Conservation (phyloP, 2,888 invertebrate genomes). For the Eupithecia tripunctaria region DNA sequence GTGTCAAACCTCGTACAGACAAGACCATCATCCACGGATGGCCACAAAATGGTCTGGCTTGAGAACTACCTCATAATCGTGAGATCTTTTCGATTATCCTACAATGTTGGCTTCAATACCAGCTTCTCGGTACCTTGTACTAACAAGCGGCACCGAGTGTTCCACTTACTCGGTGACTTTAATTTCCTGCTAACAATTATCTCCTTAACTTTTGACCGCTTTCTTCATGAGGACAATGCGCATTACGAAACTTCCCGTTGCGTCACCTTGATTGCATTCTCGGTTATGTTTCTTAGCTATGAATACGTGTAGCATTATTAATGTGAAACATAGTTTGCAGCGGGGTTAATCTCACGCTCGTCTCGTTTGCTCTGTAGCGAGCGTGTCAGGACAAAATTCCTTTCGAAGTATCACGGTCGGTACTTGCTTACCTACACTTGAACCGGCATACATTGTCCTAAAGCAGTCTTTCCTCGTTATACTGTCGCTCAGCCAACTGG, state of each 20-base stretch:
- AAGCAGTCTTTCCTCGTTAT: conserved; percentile 67
- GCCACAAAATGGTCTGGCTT: conserved; percentile 38
- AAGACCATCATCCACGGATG: conserved; percentile 36
- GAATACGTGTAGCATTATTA: neutral
- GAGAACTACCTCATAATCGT: conserved; percentile 51
- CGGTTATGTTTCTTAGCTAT: conserved; percentile 12
- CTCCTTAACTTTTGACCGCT: conserved; percentile 83
- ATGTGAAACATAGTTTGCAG: neutral
- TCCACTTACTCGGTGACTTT: conserved; percentile 77
- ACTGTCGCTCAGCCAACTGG: conserved; percentile 56
- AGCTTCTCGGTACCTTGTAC: conserved; percentile 25
- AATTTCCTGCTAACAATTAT: conserved; percentile 84
- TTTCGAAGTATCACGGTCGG: conserved; percentile 39
- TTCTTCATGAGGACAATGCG: conserved; percentile 72
- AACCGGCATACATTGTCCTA: conserved; percentile 63
- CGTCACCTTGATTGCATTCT: conserved; percentile 44
- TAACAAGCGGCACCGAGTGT: conserved; percentile 58
- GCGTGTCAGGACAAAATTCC: conserved; percentile 30
- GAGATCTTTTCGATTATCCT: conserved; percentile 51
- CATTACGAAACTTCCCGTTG: conserved; percentile 70
- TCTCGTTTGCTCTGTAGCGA: conserved; percentile 14
- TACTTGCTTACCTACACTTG: conserved; percentile 57
- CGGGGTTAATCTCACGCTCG: conserved; percentile 20
- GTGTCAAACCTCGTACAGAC: conserved; percentile 30
- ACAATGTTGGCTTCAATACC: conserved; percentile 20